A percentile compares a stretch with the other conserved stretches of the same genome.
These are phyloP conservation scores for Hemithea aestivaria DNA, from an alignment of 2,888 invertebrate species.

Conservation along the genomic window DNA sequence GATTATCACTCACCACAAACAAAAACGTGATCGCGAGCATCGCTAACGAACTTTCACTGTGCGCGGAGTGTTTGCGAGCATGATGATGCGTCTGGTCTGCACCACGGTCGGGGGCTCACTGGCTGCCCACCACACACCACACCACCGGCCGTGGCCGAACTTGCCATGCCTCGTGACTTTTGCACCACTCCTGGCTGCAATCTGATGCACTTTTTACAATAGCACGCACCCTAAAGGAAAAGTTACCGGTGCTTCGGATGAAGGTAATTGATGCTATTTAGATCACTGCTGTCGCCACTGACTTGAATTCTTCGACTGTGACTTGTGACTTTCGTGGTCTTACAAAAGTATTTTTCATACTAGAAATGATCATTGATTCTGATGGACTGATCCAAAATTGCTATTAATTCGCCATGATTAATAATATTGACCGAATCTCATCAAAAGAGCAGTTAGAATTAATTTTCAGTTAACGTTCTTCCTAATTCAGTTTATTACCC, in stretches of 20 bases:
- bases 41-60: constrained; percentile 75
- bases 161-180: constrained; percentile 19
- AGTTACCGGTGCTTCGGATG: constrained; percentile 48
- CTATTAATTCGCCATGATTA: too few relatives aligned
- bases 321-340: too few relatives aligned
- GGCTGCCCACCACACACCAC: constrained; percentile 16
- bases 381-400: too few relatives aligned
- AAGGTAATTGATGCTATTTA: constrained; percentile 25
- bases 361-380: too few relatives aligned
- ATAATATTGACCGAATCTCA: too few relatives aligned
- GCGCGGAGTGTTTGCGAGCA: constrained; percentile 49
- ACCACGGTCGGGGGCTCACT: constrained; percentile 60
- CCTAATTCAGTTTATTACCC: too few relatives aligned
- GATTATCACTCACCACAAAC: constrained; percentile 76
- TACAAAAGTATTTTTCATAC: too few relatives aligned
- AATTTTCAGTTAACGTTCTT: too few relatives aligned
- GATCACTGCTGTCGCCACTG: constrained; percentile 21
- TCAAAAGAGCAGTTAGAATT: too few relatives aligned
- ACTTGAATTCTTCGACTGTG: constrained; percentile 7
- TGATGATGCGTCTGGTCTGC: constrained; percentile 55
- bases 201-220: constrained; percentile 48
- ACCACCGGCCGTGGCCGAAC: constrained; percentile 17
- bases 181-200: constrained; percentile 52
- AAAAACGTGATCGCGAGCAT: constrained; percentile 72
- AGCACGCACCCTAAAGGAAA: constrained; percentile 45